Evolutionary conservation across 2,797 vertebrate genomes (phyloP).

Genomic region (Hozukius guyotensis): DNA sequence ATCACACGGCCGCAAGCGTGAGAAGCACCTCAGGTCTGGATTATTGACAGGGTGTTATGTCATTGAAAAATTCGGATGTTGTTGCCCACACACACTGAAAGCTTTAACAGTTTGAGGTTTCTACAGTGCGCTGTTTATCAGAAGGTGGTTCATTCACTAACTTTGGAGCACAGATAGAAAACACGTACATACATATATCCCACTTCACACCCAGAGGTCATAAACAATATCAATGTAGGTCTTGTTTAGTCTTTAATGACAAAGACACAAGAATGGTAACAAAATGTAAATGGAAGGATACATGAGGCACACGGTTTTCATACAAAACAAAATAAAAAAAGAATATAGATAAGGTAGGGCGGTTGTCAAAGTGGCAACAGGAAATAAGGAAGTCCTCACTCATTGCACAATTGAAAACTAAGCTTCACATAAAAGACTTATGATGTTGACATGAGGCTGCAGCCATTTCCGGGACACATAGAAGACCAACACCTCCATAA

Average conservation of each 20-base stretch:
- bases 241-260: constrained; percentile 15
- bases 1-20: neutral
- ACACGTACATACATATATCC: neutral
- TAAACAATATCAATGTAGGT: neutral
- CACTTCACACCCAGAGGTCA: neutral
- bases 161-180: neutral
- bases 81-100: neutral
- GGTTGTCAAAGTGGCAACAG: constrained; percentile 25
- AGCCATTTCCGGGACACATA: neutral
- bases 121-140: neutral
- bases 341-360: constrained; percentile 1
- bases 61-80: neutral
- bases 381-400: constrained; percentile 6
- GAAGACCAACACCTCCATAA: neutral
- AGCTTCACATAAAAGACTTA: neutral
- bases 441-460: neutral
- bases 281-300: constrained; percentile 8
- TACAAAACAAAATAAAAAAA: constrained; percentile 8
- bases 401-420: constrained; percentile 2
- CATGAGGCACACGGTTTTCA: constrained; percentile 29
- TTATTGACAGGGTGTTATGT: constrained; percentile 11
- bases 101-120: neutral
- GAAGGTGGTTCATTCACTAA: neutral
- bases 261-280: neutral
- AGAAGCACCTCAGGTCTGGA: neutral